phyloP scores from a whole-genome alignment of 2,113 vertebrate genomes.

The Perca schrenkii region DNA sequence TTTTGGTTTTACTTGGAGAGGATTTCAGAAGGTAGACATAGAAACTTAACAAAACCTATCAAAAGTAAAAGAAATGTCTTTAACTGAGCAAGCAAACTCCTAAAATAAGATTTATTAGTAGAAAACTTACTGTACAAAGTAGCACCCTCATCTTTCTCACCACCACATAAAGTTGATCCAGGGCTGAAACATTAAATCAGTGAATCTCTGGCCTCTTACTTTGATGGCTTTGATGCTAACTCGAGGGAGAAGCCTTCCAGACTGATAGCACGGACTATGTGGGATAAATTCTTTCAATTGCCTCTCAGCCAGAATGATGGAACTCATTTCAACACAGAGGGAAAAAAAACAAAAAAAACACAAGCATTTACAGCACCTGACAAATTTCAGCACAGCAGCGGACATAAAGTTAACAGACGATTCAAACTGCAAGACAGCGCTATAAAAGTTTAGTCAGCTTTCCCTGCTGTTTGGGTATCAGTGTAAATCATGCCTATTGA shows the following conservation, averaged over 20 bases:
- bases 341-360: not conserved
- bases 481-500: not conserved
- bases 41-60: not conserved
- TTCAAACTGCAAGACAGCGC: not conserved
- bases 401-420: not conserved
- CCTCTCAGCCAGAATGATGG: constrained; percentile 10
- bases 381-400: not conserved
- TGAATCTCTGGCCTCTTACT: not conserved
- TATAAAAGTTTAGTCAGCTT: not conserved
- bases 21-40: not conserved
- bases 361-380: constrained; percentile 1
- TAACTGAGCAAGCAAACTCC: not conserved
- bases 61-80: not conserved
- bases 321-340: constrained; percentile 5
- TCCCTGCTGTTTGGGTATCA: not conserved
- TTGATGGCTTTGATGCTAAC: constrained; percentile 6
- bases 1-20: not conserved
- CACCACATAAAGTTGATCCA: no score
- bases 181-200: no score
- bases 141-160: not conserved
- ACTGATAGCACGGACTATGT: not conserved
- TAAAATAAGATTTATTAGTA: not conserved
- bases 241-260: not conserved
- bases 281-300: not conserved
- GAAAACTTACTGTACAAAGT: not conserved